These are phyloP conservation scores for Hermaeophaga mercurialis DNA, from an alignment of 2,888 invertebrate genomes.

Conservation along the genomic window DNA sequence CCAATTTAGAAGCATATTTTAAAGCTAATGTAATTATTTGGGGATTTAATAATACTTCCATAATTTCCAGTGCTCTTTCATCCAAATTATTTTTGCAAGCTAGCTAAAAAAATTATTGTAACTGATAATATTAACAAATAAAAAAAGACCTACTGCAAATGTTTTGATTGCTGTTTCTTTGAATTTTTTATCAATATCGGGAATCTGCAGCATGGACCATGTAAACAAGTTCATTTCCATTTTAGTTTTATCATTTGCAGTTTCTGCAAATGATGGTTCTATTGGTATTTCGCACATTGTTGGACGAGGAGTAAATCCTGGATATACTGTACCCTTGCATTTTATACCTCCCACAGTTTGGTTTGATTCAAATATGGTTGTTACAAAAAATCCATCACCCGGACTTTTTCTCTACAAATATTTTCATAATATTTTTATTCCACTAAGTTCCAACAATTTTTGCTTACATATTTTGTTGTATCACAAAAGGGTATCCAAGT, in stretches of 20 bases:
- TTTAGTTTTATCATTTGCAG: slow-evolving; percentile 76
- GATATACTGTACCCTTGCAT: slow-evolving; percentile 89
- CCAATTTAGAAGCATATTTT: slow-evolving; percentile 84
- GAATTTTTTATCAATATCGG: slow-evolving; percentile 69
- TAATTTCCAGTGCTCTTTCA: slow-evolving; percentile 83
- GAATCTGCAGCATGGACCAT: slow-evolving; percentile 65
- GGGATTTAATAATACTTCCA: slow-evolving; percentile 78
- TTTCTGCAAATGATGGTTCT: slow-evolving; percentile 58
- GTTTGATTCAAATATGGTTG: slow-evolving; percentile 77
- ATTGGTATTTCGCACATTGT: slow-evolving; percentile 77
- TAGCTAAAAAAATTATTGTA: slow-evolving; percentile 61
- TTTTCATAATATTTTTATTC: slow-evolving; percentile 1
- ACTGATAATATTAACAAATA: background rate
- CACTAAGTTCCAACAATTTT: background rate
- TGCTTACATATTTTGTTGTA: slow-evolving; percentile 70
- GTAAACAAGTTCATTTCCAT: slow-evolving; percentile 77
- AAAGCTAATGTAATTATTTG: slow-evolving; percentile 81
- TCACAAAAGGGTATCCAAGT: slow-evolving; percentile 85
- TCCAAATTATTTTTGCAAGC: slow-evolving; percentile 85
- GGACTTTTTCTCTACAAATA: slow-evolving; percentile 65
- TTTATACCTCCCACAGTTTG: slow-evolving; percentile 81
- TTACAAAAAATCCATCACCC: slow-evolving; percentile 75
- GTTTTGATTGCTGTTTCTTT: slow-evolving; percentile 85
- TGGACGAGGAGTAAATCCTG: slow-evolving; percentile 85
- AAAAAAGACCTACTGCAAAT: slow-evolving; percentile 73